These are phyloP conservation scores for Setophaga petechia DNA, from an alignment of 2,113 vertebrate genomes.

Conservation along the genomic window DNA sequence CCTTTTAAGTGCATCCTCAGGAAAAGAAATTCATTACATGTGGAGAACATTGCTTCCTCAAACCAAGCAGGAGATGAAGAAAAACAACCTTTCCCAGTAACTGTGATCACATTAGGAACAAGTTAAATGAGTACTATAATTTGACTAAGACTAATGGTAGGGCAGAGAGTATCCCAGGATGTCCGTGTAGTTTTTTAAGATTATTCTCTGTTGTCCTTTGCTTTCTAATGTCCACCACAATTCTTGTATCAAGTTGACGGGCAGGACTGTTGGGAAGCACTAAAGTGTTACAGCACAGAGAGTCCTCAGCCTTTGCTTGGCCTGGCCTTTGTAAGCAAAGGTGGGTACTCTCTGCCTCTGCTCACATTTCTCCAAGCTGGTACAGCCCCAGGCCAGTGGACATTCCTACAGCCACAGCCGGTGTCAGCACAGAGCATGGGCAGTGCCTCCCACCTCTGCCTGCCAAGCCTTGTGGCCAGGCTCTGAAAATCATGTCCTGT, in stretches of 20 bases:
- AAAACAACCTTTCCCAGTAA: background rate
- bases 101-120: background rate
- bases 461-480: background rate
- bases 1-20: background rate
- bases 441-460: background rate
- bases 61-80: background rate
- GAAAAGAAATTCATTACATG: background rate
- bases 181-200: background rate
- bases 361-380: background rate
- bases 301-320: background rate
- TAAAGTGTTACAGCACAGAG: background rate
- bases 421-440: background rate
- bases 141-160: background rate
- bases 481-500: background rate
- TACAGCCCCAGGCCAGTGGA: background rate
- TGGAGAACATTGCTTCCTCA: background rate
- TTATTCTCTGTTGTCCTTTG: background rate
- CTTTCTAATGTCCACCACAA: background rate
- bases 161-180: background rate
- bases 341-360: background rate
- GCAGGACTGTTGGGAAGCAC: background rate
- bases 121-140: background rate
- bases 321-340: background rate
- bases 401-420: fast-evolving
- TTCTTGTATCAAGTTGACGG: background rate